Evolutionary conservation across 2,888 invertebrate genomes (phyloP).

Genomic region (Drosophila paracracens): DNA sequence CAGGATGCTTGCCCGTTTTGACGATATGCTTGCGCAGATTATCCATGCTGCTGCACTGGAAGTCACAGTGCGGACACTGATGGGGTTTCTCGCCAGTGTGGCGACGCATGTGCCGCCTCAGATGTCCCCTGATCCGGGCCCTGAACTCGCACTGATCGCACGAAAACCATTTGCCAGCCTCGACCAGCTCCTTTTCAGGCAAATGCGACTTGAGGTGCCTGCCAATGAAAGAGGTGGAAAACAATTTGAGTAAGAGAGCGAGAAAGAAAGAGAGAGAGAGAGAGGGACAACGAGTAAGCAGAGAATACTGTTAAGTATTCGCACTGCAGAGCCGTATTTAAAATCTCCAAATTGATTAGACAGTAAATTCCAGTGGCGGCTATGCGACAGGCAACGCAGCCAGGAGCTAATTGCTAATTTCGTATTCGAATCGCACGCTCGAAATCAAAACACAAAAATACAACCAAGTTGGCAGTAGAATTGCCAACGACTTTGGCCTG

Average conservation of each 20-base stretch:
- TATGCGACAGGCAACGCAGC: constrained; percentile 41
- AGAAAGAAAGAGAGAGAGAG: neutral
- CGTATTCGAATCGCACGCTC: constrained; percentile 73
- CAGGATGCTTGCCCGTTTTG: constrained; percentile 91
- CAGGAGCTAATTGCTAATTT: constrained; percentile 75
- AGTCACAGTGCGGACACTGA: constrained; percentile 92
- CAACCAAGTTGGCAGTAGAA: constrained; percentile 59
- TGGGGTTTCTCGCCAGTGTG: constrained; percentile 94
- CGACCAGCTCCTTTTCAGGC: constrained; percentile 27
- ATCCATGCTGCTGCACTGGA: constrained; percentile 92
- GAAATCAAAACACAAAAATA: constrained; percentile 59
- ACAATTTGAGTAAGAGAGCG: neutral
- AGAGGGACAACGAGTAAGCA: neutral
- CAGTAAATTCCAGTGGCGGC: constrained; percentile 75
- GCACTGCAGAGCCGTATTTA: constrained; percentile 62
- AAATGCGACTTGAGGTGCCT: constrained; percentile 82
- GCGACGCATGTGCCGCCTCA: constrained; percentile 90
- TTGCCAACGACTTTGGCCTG: constrained; percentile 46
- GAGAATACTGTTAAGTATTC: constrained; percentile 38
- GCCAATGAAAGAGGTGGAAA: constrained; percentile 23
- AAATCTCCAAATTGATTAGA: constrained; percentile 69
- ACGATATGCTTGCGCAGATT: constrained; percentile 95
- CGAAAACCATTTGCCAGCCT: constrained; percentile 86
- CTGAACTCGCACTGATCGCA: constrained; percentile 90
- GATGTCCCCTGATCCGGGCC: constrained; percentile 88